Evolutionary conservation across 2,888 invertebrate genomes (phyloP), one percentile per base, ranked within the genome.

Genomic region (Drosophila subquinaria): DNA sequence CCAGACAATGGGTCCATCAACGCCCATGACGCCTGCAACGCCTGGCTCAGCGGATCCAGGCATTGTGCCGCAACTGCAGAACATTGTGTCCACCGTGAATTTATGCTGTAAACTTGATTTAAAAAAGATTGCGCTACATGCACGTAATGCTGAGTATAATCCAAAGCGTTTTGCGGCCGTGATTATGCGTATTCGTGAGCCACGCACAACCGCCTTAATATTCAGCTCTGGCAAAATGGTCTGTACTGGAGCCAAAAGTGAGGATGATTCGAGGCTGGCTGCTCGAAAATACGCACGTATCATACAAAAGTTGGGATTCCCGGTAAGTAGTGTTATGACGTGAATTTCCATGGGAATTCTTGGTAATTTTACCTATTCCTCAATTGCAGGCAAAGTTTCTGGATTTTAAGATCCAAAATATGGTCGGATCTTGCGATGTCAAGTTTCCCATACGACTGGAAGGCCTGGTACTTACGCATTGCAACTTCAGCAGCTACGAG

Each of bases 141-240:
- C 99, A 0, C 95, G 99, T 92, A 99, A 99, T 94, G 99, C 99
- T 2, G 99, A 99, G 93, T 99, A 99, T 92, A 99, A 99, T 93
- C 99, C 99, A 9, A 99, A 99, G 93, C 96, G 99, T 90, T 99
- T 99, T 94, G 98, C 99, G 56, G 99, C 99, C 42, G 99, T 99
- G 4, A 99, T 99, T 63, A 99, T 99, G 99, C 94, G 99, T 92
- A 97, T 95, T 93, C 95, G 94, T 88, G 99, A 97, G 93, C 97
- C 97, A 0, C 94, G 98, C 93, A 99, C 95, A 6, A 96, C 96
- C 15, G 96, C 96, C 5, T 92, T 96, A 23, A 96, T 96, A 78
- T 97, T 97, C 91, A 95, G 95, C 45, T 97, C 97, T 0, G 97
- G 97, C 0, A 97, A 97, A 93, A 95, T 97, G 94, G 97, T 97